phyloP scores from a whole-genome alignment of 1,140 invertebrate species.

The Fopius arisanus region DNA sequence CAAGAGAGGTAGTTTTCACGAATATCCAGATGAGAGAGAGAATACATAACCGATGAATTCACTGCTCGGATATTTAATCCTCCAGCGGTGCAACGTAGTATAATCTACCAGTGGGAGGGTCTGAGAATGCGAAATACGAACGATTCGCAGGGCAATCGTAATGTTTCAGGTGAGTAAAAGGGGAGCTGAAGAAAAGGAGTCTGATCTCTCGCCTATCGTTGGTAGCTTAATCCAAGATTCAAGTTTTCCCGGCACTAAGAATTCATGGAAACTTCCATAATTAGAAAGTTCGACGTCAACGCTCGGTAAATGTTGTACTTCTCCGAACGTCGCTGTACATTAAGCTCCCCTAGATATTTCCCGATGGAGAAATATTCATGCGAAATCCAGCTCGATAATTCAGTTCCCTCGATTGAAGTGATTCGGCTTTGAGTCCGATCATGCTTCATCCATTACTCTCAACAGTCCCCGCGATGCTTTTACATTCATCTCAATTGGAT shows the following conservation, averaged over 20 bases:
- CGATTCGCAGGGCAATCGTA: background rate
- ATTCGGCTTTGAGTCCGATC: background rate
- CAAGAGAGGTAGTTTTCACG: background rate
- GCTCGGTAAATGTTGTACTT: background rate
- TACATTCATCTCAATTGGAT: background rate
- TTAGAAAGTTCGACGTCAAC: slow-evolving; percentile 39
- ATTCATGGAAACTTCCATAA: slow-evolving; percentile 44
- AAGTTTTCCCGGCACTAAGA: slow-evolving; percentile 34
- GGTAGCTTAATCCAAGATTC: slow-evolving; percentile 28
- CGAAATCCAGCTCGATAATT: too few relatives aligned
- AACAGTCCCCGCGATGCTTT: background rate
- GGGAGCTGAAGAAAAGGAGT: slow-evolving; percentile 6
- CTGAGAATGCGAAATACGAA: background rate
- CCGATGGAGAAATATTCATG: background rate
- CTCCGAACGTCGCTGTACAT: background rate
- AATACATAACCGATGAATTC: background rate
- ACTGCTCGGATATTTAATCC: background rate
- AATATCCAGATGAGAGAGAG: background rate
- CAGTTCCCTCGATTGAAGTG: background rate
- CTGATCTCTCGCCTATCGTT: slow-evolving; percentile 10
- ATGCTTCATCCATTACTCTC: background rate
- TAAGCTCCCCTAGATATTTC: too few relatives aligned
- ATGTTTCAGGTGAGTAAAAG: background rate
- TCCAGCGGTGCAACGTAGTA: background rate
- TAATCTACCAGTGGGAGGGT: background rate